Base-by-base conservation (phyloP, 2,888 invertebrate species). In the Prenolepis imparis region DNA sequence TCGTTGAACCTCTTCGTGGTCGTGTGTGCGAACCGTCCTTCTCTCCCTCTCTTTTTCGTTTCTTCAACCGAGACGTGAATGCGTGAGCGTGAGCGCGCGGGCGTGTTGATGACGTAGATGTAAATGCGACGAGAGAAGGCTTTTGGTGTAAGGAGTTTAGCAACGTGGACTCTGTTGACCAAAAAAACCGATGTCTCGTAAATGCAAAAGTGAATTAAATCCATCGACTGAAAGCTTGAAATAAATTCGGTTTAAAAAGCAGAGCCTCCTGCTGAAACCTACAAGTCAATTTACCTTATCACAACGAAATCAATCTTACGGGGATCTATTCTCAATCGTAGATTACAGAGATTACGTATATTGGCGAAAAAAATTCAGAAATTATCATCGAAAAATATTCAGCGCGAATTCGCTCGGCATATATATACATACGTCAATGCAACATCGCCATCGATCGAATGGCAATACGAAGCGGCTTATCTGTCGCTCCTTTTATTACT, bases 401-500 rank as follows among this genome's bases (percentile, higher is more conserved):
- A 73, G 67, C 75, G 67, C 59, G 66, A 78, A 75, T 82, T 74
- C 28, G 41, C 77, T 61, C 24, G 55, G 67, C 72, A 68, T 61
- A 77, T 52, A n/a, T 52, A 52, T 52, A 52, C 18, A 8, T 82
- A 59, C 85, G 84, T 84, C 88, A 82, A 44, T 66, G 84, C 83
- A 85, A 83, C 85, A 82, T 80, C n/a, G 84, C 81, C 83, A 85
- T 67, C 83, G 85, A 89, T 88, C 85, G 90, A 87, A 77, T 48
- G 57, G 86, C 88, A 88, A 90, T 89, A 85, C 89, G 87, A 87
- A 86, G 86, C 87, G 87, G 89, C 91, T 91, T 90, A 90, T 91
- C 88, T 84, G 85, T 82, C 85, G 85, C 68, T 87, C 90, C 86
- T 90, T 91, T 92, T 91, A 92, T 92, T 91, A 91, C 87, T 85